These are phyloP conservation scores for Dasysyrphus tricinctus DNA, from an alignment of 2,888 invertebrate species.

Conservation along the genomic window DNA sequence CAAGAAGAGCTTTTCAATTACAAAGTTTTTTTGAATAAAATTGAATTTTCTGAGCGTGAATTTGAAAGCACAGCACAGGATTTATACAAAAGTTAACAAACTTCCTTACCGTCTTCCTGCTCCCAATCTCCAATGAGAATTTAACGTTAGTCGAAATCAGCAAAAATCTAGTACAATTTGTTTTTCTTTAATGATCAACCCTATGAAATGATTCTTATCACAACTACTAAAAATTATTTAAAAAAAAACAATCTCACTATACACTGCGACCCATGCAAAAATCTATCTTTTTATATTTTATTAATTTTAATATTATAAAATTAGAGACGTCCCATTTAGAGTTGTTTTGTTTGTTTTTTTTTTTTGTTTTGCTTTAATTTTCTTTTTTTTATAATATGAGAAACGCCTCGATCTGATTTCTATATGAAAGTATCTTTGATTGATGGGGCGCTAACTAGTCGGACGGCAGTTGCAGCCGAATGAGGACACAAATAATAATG, in stretches of 20 bases:
- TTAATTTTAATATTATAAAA: background rate
- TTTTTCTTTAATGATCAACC: background rate
- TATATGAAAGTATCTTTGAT: slow-evolving; percentile 47
- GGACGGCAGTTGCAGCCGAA: slow-evolving; percentile 66
- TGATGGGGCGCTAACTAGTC: slow-evolving; percentile 60
- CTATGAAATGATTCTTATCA: slow-evolving; percentile 45
- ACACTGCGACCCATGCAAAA: background rate
- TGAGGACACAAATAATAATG: slow-evolving; percentile 64
- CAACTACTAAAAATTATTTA: slow-evolving; percentile 20
- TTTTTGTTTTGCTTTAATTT: no score
- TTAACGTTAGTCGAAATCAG: no score
- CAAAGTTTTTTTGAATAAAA: no score
- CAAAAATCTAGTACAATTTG: background rate
- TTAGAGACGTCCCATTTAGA: slow-evolving; percentile 51
- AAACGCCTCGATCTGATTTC: slow-evolving; percentile 43
- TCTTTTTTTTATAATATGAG: background rate
- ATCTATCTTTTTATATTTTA: background rate
- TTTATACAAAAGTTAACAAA: no score
- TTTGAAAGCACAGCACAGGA: no score
- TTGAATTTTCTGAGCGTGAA: no score
- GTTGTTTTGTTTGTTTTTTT: background rate
- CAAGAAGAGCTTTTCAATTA: no score
- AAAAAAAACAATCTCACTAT: slow-evolving; percentile 21
- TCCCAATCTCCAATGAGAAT: no score
- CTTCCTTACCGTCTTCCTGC: no score